Evolutionary conservation across 1,140 invertebrate species (phyloP).

Genomic region (Dendroctonus ponderosae): DNA sequence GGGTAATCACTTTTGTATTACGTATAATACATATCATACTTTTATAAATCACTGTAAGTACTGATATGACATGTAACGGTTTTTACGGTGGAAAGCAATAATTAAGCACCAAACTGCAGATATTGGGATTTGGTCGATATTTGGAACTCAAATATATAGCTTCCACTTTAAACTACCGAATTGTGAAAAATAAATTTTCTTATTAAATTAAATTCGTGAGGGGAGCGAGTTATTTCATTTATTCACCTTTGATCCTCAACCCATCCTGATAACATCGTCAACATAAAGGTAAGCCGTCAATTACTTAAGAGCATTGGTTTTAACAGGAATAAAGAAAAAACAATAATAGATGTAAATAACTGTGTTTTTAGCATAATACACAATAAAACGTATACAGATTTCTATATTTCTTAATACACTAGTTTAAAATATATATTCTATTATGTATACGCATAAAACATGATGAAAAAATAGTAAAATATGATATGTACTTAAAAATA

Average conservation of each 20-base stretch:
- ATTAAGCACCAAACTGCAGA: conserved; percentile 1
- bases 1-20: conserved; percentile 8
- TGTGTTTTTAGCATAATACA: conserved; percentile 21
- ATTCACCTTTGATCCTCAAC: background rate
- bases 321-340: background rate
- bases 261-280: no score
- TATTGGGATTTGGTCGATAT: background rate
- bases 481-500: conserved; percentile 44
- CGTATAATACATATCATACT: conserved; percentile 16
- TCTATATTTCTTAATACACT: conserved; percentile 24
- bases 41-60: conserved; percentile 20
- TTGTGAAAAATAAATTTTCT: conserved; percentile 20
- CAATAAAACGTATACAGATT: conserved; percentile 24
- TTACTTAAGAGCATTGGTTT: no score
- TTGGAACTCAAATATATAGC: conserved; percentile 1
- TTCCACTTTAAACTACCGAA: conserved; percentile 3
- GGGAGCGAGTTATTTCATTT: conserved; percentile 2
- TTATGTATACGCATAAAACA: conserved; percentile 30
- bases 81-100: background rate
- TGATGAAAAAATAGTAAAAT: conserved; percentile 27
- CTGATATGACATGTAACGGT: conserved; percentile 11
- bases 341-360: background rate
- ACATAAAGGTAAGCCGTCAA: no score
- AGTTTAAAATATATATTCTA: conserved; percentile 28
- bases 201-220: conserved; percentile 23